Evolutionary conservation across 2,113 vertebrate genomes (phyloP).

Genomic region (Apteryx owenii): DNA sequence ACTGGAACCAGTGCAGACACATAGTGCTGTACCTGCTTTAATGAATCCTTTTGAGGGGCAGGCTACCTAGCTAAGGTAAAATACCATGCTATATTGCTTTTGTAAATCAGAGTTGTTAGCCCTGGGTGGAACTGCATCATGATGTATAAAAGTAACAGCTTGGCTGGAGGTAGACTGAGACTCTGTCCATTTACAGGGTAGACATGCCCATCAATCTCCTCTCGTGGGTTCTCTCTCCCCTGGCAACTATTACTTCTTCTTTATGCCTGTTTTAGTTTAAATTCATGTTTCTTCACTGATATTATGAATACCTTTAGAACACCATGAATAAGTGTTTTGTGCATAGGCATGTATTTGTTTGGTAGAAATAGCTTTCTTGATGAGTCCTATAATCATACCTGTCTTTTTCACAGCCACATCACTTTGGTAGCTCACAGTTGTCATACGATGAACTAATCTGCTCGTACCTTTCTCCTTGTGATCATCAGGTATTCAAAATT

Average conservation of each 20-base stretch:
- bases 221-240: not conserved
- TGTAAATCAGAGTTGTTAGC: not conserved
- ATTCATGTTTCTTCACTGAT: not conserved
- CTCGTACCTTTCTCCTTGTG: not conserved
- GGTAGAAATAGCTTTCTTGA: not conserved
- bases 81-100: not conserved
- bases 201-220: not conserved
- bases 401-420: not conserved
- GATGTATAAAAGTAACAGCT: not conserved
- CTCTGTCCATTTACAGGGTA: not conserved
- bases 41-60: not conserved
- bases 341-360: not conserved
- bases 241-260: not conserved
- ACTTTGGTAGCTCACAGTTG: not conserved
- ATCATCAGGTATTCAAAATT: conserved; percentile 4
- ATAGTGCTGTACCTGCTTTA: not conserved
- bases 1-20: not conserved
- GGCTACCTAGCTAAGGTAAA: not conserved
- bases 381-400: not conserved
- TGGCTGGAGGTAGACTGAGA: not conserved
- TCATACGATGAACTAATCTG: not conserved
- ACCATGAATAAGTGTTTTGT: not conserved
- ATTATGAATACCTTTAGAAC: not conserved
- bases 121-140: not conserved
- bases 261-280: conserved; percentile 37